A percentile compares a stretch with the other conserved stretches of the same genome.
phyloP scores from a whole-genome alignment of 2,888 invertebrate genomes.

The Agrochola circellaris region DNA sequence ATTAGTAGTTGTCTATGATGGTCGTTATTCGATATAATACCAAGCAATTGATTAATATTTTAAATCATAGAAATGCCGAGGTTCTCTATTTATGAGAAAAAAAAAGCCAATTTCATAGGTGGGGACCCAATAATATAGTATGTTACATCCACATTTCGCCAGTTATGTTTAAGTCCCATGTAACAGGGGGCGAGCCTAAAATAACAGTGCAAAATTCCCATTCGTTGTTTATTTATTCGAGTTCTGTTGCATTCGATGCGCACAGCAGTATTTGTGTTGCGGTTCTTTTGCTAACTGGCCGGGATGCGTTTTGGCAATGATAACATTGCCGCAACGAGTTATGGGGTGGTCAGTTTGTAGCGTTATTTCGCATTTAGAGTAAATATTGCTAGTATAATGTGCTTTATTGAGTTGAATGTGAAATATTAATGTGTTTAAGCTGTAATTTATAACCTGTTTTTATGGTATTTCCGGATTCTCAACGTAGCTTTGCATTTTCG shows the following conservation, averaged over 20 bases:
- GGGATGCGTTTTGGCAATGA: constrained; percentile 51
- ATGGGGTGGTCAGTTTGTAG: constrained; percentile 25
- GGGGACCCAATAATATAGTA: no score
- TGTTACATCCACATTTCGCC: background rate
- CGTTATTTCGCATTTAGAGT: constrained; percentile 33
- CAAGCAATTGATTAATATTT: no score
- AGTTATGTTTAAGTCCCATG: background rate
- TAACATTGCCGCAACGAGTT: constrained; percentile 33
- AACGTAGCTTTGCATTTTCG: background rate
- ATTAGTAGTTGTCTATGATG: no score
- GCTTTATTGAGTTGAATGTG: constrained; percentile 16
- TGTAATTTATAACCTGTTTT: background rate
- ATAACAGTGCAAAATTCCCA: background rate
- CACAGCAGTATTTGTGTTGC: constrained; percentile 33
- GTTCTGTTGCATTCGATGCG: constrained; percentile 28
- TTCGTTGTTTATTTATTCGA: constrained; percentile 26
- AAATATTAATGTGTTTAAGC: constrained; percentile 1
- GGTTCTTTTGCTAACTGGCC: constrained; percentile 50
- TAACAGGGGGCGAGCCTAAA: background rate
- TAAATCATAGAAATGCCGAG: no score
- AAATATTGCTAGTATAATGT: constrained; percentile 29
- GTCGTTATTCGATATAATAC: no score
- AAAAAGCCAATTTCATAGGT: no score
- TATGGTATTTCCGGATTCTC: background rate
- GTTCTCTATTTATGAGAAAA: no score